Evolutionary conservation across 2,888 invertebrate species (phyloP).

Genomic region (Euphydryas editha): DNA sequence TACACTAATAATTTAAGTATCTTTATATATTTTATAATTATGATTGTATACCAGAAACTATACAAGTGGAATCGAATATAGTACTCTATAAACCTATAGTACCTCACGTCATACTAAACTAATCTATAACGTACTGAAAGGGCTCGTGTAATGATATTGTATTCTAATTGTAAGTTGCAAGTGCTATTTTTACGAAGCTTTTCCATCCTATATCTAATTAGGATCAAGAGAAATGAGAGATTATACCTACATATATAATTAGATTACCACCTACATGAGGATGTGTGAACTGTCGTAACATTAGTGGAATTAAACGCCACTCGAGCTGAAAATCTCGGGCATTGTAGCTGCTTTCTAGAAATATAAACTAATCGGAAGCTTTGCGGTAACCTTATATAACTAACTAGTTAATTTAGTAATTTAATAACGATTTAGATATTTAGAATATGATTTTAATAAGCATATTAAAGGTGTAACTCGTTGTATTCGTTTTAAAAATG

Average conservation of each 20-base stretch:
- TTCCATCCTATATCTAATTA: neutral
- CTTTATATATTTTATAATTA: neutral
- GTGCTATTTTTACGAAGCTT: neutral
- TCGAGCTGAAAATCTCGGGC: neutral
- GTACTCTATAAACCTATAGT: too few species aligned
- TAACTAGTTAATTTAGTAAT: neutral
- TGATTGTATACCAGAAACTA: neutral
- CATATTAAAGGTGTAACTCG: too few species aligned
- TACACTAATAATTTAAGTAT: too few species aligned
- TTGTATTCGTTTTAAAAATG: too few species aligned
- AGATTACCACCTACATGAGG: constrained; percentile 12
- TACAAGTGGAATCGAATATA: too few species aligned
- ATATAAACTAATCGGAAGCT: neutral
- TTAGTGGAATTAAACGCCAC: constrained; percentile 16
- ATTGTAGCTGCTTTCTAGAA: neutral
- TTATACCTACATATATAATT: constrained; percentile 8
- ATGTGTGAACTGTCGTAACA: constrained; percentile 15
- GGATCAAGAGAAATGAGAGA: neutral
- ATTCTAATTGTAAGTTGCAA: neutral
- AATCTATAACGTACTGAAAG: neutral
- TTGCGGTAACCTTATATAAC: neutral
- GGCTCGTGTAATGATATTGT: neutral
- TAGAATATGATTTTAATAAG: neutral
- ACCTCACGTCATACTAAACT: neutral
- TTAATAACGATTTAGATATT: neutral